phyloP scores from a whole-genome alignment of 1,140 invertebrate species.

The Arion vulgaris region DNA sequence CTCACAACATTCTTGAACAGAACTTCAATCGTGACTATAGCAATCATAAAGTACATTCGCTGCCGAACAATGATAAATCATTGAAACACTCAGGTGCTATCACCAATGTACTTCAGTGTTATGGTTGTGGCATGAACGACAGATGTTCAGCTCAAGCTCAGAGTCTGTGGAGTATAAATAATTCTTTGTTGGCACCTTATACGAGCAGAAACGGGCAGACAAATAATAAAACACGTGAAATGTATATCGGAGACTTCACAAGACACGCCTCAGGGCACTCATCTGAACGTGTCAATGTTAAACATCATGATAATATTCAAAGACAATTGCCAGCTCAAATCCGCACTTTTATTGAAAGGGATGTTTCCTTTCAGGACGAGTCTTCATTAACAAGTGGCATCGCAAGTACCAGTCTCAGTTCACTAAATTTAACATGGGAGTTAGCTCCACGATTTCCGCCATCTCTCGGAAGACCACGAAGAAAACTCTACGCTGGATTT shows the following conservation, averaged over 20 bases:
- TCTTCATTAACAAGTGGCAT: not conserved
- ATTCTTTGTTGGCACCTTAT: not conserved
- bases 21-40: not conserved
- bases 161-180: not conserved
- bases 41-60: not conserved
- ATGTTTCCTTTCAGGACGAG: not conserved
- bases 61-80: not conserved
- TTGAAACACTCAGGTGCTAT: not conserved
- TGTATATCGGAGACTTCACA: not conserved
- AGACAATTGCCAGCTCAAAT: not conserved
- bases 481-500: slow-evolving; percentile 34
- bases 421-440: not conserved
- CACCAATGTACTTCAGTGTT: not conserved
- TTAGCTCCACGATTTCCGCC: slow-evolving; percentile 5
- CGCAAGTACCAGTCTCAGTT: not conserved
- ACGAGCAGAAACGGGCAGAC: not conserved
- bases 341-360: no score
- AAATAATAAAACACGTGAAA: not conserved
- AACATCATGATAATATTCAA: not conserved
- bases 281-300: not conserved
- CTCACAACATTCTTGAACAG: not conserved
- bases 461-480: slow-evolving; percentile 12
- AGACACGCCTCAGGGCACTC: not conserved
- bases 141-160: not conserved
- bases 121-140: not conserved